Percentiles rank a stretch among this genome's conserved stretches.
These are phyloP conservation scores for Drosophila ogumai DNA, from an alignment of 1,140 invertebrate species.

Conservation along the genomic window DNA sequence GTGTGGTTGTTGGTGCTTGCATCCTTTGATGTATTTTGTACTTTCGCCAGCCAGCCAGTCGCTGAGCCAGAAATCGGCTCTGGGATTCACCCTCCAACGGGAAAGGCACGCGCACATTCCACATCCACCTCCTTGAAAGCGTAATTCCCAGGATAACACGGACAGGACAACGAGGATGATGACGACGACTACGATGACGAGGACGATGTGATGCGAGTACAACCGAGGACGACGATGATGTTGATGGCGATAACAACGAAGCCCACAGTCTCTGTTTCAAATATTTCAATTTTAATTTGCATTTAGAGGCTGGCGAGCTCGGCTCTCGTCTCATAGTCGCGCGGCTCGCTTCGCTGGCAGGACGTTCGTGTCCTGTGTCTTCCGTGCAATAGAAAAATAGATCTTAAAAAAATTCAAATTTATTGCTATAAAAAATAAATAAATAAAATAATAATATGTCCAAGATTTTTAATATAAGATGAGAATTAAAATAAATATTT, in stretches of 20 bases:
- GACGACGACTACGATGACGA: slow-evolving; percentile 15
- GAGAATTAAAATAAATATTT: background rate
- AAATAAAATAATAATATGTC: background rate
- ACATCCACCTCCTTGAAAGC: slow-evolving; percentile 27
- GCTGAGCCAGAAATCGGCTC: slow-evolving; percentile 43
- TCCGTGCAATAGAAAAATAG: slow-evolving; percentile 32
- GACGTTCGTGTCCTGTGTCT: slow-evolving; percentile 70
- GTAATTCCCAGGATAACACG: slow-evolving; percentile 56
- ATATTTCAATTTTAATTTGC: slow-evolving; percentile 78
- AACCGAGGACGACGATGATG: slow-evolving; percentile 37
- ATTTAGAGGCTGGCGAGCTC: slow-evolving; percentile 72
- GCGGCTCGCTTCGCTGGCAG: slow-evolving; percentile 62
- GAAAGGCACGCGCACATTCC: slow-evolving; percentile 51
- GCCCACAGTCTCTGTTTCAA: slow-evolving; percentile 64
- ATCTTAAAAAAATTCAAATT: background rate
- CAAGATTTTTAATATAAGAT: background rate
- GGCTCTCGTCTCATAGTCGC: slow-evolving; percentile 67
- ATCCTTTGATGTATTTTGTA: slow-evolving; percentile 74
- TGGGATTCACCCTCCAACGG: slow-evolving; percentile 44
- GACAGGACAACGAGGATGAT: slow-evolving; percentile 42
- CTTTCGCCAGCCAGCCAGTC: slow-evolving; percentile 80
- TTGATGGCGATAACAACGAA: slow-evolving; percentile 50
- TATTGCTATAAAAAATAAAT: background rate
- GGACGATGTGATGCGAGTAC: slow-evolving; percentile 29
- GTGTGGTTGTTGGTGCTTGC: slow-evolving; percentile 44